These are phyloP conservation scores for Muntiacus muntjak DNA, from an alignment of 2,113 vertebrate genomes.

Conservation along the genomic window DNA sequence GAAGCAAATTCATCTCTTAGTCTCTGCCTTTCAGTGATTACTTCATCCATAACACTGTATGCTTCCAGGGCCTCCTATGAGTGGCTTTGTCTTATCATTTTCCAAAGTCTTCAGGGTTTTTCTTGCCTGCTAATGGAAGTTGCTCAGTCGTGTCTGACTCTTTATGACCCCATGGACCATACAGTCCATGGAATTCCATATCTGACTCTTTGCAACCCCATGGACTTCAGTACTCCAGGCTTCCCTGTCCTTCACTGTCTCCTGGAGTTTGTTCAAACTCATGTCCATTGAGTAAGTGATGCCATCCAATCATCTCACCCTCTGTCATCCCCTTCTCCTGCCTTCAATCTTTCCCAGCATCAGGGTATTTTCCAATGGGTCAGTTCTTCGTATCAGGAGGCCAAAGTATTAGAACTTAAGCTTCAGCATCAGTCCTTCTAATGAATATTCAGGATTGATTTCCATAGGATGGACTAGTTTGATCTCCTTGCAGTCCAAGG, in stretches of 20 bases:
- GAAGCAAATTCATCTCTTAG: rapidly evolving
- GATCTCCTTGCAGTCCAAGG: too few relatives aligned
- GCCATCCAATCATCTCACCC: too few relatives aligned
- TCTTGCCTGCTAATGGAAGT: background rate
- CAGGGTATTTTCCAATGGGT: too few relatives aligned
- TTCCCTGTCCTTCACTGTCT: background rate
- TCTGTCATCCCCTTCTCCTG: too few relatives aligned
- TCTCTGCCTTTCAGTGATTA: background rate
- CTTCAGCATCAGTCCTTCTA: too few relatives aligned
- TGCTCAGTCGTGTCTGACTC: rapidly evolving
- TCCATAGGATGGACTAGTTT: too few relatives aligned
- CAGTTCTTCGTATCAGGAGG: too few relatives aligned
- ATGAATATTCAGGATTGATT: too few relatives aligned
- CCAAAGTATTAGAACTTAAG: too few relatives aligned
- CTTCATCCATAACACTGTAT: background rate
- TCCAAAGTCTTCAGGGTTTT: background rate
- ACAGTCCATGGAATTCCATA: background rate
- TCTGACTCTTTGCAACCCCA: background rate
- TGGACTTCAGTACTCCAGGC: background rate
- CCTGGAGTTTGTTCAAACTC: background rate
- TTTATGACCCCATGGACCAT: background rate
- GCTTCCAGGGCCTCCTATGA: too few relatives aligned
- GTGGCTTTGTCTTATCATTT: background rate
- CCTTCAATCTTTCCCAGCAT: too few relatives aligned
- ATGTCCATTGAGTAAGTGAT: background rate